Percentiles rank a stretch among this genome's conserved stretches.
Evolutionary conservation across 2,113 vertebrate species (phyloP).

Genomic region (Prochilodus magdalenae): DNA sequence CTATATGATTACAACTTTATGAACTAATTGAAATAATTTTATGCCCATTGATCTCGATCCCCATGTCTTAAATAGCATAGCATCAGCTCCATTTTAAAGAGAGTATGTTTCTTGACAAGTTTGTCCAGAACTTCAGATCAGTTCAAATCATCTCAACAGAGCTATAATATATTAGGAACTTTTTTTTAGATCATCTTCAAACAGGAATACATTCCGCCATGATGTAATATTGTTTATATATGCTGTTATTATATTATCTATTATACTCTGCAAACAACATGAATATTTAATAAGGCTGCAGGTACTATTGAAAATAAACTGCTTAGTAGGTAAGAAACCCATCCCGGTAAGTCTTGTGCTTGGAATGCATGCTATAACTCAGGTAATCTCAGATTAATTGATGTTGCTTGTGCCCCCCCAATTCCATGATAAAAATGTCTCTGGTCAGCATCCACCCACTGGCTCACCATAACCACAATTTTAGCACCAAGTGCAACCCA

Average conservation of each 20-base stretch:
- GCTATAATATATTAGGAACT: too few relatives aligned
- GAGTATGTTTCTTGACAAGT: background rate
- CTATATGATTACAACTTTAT: too few relatives aligned
- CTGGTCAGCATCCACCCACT: slow-evolving; percentile 7
- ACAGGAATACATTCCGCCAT: background rate
- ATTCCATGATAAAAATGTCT: background rate
- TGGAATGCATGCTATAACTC: background rate
- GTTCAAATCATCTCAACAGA: too few relatives aligned
- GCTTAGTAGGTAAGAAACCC: background rate
- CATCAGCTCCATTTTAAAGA: too few relatives aligned
- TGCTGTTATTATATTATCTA: slow-evolving; percentile 6
- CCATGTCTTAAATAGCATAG: background rate
- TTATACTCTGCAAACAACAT: slow-evolving; percentile 16
- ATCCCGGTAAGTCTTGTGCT: background rate
- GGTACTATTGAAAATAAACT: background rate
- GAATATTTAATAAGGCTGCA: slow-evolving; percentile 42
- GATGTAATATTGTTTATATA: slow-evolving; percentile 8
- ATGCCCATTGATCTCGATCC: background rate
- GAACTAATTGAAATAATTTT: too few relatives aligned
- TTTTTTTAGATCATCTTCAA: too few relatives aligned
- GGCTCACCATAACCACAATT: slow-evolving; percentile 1
- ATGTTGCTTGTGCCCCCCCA: background rate
- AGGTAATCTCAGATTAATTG: background rate
- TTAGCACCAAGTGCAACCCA: background rate
- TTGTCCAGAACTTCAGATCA: background rate